These are phyloP conservation scores for Solea senegalensis DNA, from an alignment of 2,113 vertebrate species.

Conservation along the genomic window DNA sequence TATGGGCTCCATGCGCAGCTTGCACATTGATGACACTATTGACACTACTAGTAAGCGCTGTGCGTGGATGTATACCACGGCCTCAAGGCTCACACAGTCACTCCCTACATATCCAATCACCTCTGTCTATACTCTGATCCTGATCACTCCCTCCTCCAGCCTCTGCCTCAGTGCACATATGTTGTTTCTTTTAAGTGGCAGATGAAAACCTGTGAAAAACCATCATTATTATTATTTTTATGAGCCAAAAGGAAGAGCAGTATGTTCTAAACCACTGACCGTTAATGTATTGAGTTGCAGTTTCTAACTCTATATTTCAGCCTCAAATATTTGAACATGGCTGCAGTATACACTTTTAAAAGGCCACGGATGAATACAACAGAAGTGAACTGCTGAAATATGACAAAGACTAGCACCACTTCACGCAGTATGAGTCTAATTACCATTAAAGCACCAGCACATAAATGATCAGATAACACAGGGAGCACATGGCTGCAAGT, in stretches of 20 bases:
- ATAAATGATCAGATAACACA: background rate
- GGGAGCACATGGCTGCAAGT: background rate
- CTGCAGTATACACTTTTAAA: conserved; percentile 25
- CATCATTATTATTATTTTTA: background rate
- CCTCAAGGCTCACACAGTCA: no score
- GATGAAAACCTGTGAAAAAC: no score
- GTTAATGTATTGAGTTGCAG: conserved; percentile 27
- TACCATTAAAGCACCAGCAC: background rate
- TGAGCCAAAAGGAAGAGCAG: background rate
- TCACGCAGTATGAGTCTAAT: background rate
- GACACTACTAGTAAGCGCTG: no score
- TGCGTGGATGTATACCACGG: no score
- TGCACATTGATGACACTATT: no score
- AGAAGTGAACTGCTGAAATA: conserved; percentile 6
- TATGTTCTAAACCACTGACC: background rate
- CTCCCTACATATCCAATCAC: no score
- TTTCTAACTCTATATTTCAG: no score
- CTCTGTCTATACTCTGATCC: no score
- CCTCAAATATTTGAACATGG: conserved; percentile 41
- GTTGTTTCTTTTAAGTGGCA: no score
- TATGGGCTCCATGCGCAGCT: no score
- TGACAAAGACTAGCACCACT: background rate
- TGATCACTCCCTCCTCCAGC: no score
- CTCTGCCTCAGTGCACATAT: no score
- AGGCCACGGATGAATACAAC: conserved; percentile 33